These are phyloP conservation scores for Pentalonia nigronervosa DNA, from an alignment of 1,140 invertebrate genomes.

Conservation along the genomic window DNA sequence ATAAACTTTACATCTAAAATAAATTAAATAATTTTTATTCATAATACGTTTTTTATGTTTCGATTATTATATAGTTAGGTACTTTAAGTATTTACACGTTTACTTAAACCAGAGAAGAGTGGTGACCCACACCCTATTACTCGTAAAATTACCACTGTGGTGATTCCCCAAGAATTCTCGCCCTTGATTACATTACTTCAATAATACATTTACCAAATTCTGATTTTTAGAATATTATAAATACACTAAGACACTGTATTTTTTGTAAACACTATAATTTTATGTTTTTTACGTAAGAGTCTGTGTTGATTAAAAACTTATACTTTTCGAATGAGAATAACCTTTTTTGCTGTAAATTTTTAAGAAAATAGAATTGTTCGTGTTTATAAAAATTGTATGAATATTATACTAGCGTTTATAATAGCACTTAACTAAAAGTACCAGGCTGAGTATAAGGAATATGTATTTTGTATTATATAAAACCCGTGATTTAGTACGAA, in stretches of 20 bases:
- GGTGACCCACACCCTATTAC: too few species aligned
- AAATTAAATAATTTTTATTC: not conserved
- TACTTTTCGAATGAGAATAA: too few species aligned
- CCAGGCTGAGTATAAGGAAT: too few species aligned
- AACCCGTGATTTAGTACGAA: too few species aligned
- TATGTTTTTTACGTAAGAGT: not conserved
- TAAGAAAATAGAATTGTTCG: too few species aligned
- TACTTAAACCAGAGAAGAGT: not conserved
- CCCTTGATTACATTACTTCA: not conserved
- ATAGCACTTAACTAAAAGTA: too few species aligned
- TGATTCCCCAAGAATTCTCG: not conserved
- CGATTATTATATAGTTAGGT: not conserved
- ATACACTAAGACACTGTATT: not conserved
- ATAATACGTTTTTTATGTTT: not conserved
- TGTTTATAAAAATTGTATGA: too few species aligned
- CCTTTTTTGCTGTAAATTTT: too few species aligned
- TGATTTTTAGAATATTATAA: not conserved
- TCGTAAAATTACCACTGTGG: not conserved
- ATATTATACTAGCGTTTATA: too few species aligned
- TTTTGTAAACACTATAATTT: not conserved
- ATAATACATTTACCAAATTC: not conserved
- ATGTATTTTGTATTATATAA: too few species aligned
- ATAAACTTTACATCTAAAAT: not conserved
- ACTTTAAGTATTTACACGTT: not conserved
- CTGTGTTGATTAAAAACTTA: not conserved